Conservation (phyloP, 1,140 invertebrate genomes). For the Solenopsis fugax region DNA sequence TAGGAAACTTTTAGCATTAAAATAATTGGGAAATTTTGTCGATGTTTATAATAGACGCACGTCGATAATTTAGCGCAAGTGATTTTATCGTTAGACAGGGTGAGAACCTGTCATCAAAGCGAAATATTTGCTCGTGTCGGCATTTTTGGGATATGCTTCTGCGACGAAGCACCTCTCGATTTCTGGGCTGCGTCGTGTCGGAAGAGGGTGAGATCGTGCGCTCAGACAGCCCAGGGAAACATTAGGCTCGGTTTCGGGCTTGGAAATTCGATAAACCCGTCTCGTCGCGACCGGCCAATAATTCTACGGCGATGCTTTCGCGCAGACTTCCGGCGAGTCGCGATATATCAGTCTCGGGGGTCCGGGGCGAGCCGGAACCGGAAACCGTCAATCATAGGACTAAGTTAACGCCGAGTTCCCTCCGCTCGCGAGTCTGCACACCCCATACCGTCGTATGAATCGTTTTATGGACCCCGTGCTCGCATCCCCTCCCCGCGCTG, state of each 20-base stretch:
- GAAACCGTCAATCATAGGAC: constrained; percentile 81
- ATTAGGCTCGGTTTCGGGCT: constrained; percentile 71
- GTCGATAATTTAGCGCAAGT: not conserved
- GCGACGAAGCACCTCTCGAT: constrained; percentile 26
- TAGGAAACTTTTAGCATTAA: not conserved
- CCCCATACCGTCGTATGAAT: constrained; percentile 65
- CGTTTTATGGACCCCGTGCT: constrained; percentile 73
- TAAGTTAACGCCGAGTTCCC: constrained; percentile 76
- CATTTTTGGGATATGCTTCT: not conserved
- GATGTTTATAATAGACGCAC: not conserved
- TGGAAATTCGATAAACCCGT: constrained; percentile 74
- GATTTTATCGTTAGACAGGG: not conserved
- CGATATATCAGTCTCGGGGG: constrained; percentile 77
- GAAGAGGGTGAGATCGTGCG: constrained; percentile 24
- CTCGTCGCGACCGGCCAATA: constrained; percentile 71
- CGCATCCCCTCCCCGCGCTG: not conserved
- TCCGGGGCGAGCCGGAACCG: constrained; percentile 76
- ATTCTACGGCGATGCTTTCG: constrained; percentile 76
- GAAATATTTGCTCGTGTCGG: constrained; percentile 3
- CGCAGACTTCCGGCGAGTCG: constrained; percentile 78
- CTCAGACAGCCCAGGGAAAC: constrained; percentile 63
- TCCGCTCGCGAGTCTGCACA: constrained; percentile 57
- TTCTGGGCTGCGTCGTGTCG: not conserved
- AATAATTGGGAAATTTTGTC: not conserved
- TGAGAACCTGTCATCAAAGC: not conserved